These are phyloP conservation scores for Sebastes diaconus DNA, from an alignment of 2,797 vertebrate genomes.

Conservation along the genomic window DNA sequence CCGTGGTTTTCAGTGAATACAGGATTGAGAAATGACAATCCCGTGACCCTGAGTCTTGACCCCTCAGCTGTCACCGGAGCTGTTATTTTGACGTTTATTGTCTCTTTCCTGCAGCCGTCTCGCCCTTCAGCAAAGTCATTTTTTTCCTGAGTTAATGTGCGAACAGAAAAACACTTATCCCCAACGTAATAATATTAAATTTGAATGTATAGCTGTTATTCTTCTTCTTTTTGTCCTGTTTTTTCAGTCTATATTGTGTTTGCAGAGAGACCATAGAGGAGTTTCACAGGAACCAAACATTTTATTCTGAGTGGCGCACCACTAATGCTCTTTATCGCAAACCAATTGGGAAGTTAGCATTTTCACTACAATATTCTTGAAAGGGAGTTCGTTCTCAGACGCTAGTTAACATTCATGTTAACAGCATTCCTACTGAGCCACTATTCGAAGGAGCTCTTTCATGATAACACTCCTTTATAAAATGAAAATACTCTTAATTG, in stretches of 20 bases:
- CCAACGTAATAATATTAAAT: background rate
- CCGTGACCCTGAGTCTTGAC: slow-evolving; percentile 37
- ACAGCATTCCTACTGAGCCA: background rate
- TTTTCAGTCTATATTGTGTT: background rate
- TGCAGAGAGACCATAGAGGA: background rate
- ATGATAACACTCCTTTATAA: background rate
- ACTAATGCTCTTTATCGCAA: background rate
- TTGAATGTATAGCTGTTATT: background rate
- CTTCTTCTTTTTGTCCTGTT: background rate
- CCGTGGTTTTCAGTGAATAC: slow-evolving; percentile 14
- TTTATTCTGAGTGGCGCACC: background rate
- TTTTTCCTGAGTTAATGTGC: background rate
- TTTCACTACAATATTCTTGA: background rate
- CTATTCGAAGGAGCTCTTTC: background rate
- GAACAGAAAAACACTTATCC: background rate
- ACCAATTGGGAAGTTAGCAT: background rate
- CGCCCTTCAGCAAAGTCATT: background rate
- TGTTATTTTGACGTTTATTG: slow-evolving; percentile 21
- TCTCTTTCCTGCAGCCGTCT: slow-evolving; percentile 6
- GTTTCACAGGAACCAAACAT: background rate
- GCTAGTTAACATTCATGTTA: background rate
- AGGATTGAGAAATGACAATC: slow-evolving; percentile 55
- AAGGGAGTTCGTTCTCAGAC: background rate
- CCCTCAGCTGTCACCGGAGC: slow-evolving; percentile 11
- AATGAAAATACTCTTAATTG: background rate